Evolutionary conservation across 2,797 vertebrate species (phyloP), one percentile per base, ranked within the genome.

Genomic region (Nannoperca obscura): DNA sequence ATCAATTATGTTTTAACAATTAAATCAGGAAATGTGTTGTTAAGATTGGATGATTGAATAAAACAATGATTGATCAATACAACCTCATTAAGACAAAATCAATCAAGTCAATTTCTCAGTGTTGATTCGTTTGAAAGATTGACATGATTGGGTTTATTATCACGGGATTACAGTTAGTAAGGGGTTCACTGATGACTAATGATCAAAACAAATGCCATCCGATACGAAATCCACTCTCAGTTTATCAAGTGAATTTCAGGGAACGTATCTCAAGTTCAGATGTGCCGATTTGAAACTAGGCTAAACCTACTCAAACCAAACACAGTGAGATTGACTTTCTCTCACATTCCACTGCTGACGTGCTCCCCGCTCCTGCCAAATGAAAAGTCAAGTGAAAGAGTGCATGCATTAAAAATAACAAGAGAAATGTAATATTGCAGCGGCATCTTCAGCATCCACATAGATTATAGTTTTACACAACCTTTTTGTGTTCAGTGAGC

Each of bases 341-440:
- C 95, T 96, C 95, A 96, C 94, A 47, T 93, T 88, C 34, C 83
- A 74, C 86, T 66, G 75, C 81, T 24, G 91, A 81, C 55, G 80
- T 27, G 87, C 64, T 71, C 86, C 85, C 77, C 17, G 55, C 74
- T 88, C 89, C 94, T 95, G 95, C 74, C 72, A 49, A 88, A 81
- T 77, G 82, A 86, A 89, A 85, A 90, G 76, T 85, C 75, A 84
- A 62, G 91, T 78, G 66, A 90, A 79, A 90, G 71, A 86, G 79
- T 60, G 76, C 70, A 89, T 79, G 83, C 58, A 76, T 88, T 84
- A 92, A 81, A 90, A 84, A 88, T 65, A 88, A 85, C 53, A 0
- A 22, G 49, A 72, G 24, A 46, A 78, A 75, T 49, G n/a, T 10
- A 49, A 67, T 32, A 67, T 63, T 59, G 36, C 53, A 60, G 20